Evolutionary conservation across 2,888 invertebrate species (phyloP), one percentile per base, ranked within the genome.

Genomic region (Papilio elwesi): DNA sequence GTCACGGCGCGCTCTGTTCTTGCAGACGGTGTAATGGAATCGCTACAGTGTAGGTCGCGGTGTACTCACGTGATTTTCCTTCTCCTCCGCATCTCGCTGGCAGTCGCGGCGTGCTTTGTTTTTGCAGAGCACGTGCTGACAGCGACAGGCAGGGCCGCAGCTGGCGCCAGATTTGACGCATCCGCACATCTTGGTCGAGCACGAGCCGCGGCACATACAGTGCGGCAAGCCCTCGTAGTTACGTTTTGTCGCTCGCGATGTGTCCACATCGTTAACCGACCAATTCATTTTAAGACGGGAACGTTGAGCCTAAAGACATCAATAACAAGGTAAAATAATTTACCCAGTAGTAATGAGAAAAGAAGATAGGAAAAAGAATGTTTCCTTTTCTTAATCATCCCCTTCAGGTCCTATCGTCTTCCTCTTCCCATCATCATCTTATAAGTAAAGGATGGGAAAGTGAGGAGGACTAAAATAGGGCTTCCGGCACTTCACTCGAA

Each of bases 181-280:
- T 16, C 95, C 92, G 84, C 96, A 96, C 68, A 94, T 81, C 80
- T 94, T 93, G 49, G 92, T 94, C 73, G 89, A 83, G 80, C 96
- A 96, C 64, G 91, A 90, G 3, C 95, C 95, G 82, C 95, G 95
- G 77, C 96, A 96, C 0, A 88, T 84, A 86, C 96, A 96, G 81
- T 94, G 94, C n/a, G 94, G 82, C 0, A 94, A 85, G 1, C 95
- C 95, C 80, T 95, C 95, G 4, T 93, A 94, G 55, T 91, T 87
- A 47, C 96, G 92, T 85, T 96, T 96, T 0, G 85, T 59, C 0
- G 86, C 87, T 15, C 86, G 81, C 8, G 74, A 6, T 43, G 69
- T 43, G 57, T 70, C 68, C 47, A 74, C 36, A 2, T 81, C 76
- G 3, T 79, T 71, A n/a, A 75, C 75, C 0, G 76, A 72, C 85